Evolutionary conservation across 2,797 vertebrate genomes (phyloP), one percentile per base, ranked within the genome.

Genomic region (Gambusia yucatana): DNA sequence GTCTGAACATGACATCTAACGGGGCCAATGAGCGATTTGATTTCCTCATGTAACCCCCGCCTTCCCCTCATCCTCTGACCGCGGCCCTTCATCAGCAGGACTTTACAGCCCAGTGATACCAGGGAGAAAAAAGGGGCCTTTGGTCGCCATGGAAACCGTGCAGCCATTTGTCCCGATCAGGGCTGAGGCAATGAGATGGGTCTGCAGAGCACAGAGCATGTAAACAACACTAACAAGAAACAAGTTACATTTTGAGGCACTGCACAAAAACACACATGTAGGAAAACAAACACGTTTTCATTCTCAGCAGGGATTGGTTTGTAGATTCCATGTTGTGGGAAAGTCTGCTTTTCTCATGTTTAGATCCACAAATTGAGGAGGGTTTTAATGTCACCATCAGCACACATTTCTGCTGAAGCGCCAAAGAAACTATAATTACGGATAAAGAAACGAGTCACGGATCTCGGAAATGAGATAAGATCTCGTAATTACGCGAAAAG

Each of bases 101-200:
- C 83, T 69, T 69, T 43, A 28, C 67, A 78, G 86, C 82, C 73
- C 82, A 72, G 39, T 65, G 65, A 84, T 59, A 89, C 39, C 28
- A 80, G 65, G 75, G 81, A 83, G 79, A 14, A 77, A 75, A 25
- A 22, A 6, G 20, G 67, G 82, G 85, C 72, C 83, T 65, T 74
- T 22, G 14, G 81, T 93, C 84, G 39, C 91, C 76, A 92, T 89
- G 89, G 92, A 76, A 89, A 93, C 82, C 6, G 65, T 57, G 80
- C 30, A 17, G 85, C 85, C 84, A 88, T 86, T 88, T 83, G 86
- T 85, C 86, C 82, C 65, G 10, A 72, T 83, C 78, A 48, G 47
- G 57, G 82, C 70, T 1, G 78, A 82, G 71, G 73, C 47, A 59
- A 78, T 79, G 85, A 84, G 86, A 81, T 73, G 20, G 84, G 91